Conservation (phyloP, 2,888 invertebrate genomes). For the Rhagophthalmus giganteus region DNA sequence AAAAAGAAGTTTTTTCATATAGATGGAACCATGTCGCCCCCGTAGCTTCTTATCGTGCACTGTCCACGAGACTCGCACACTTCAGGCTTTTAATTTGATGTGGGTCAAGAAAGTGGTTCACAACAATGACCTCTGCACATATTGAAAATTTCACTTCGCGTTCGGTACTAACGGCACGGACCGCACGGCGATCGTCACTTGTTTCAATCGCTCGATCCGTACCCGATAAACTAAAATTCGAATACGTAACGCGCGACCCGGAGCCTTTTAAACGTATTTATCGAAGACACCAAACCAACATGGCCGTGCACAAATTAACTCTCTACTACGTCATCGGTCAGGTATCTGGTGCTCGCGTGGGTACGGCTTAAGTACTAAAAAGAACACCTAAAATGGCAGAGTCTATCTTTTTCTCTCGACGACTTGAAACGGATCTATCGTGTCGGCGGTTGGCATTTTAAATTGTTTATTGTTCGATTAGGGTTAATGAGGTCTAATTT, state of each 20-base stretch:
- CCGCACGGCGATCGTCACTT: too few species aligned
- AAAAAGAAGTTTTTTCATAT: conserved; percentile 25
- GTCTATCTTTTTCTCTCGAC: conserved; percentile 3
- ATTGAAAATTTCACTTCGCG: conserved; percentile 17
- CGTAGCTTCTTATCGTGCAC: conserved; percentile 40
- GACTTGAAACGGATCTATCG: not conserved
- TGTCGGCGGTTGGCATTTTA: too few species aligned
- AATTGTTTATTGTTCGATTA: too few species aligned
- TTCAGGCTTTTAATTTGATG: conserved; percentile 49
- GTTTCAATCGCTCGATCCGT: too few species aligned
- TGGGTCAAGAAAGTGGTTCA: conserved; percentile 48
- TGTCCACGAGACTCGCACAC: conserved; percentile 35
- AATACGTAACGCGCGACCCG: too few species aligned
- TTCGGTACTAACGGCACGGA: too few species aligned
- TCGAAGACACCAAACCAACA: conserved; percentile 20
- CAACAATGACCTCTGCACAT: conserved; percentile 26
- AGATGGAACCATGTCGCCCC: conserved; percentile 33
- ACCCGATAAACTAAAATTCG: too few species aligned
- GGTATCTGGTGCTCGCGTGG: conserved; percentile 16
- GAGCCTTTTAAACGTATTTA: conserved; percentile 20
- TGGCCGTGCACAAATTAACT: conserved; percentile 20
- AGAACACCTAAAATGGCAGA: too few species aligned
- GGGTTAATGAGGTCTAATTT: too few species aligned
- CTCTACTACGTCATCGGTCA: conserved; percentile 21
- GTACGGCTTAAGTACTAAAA: conserved; percentile 15